Conservation (phyloP, 2,888 invertebrate genomes). For the Siphlonurus alternatus region DNA sequence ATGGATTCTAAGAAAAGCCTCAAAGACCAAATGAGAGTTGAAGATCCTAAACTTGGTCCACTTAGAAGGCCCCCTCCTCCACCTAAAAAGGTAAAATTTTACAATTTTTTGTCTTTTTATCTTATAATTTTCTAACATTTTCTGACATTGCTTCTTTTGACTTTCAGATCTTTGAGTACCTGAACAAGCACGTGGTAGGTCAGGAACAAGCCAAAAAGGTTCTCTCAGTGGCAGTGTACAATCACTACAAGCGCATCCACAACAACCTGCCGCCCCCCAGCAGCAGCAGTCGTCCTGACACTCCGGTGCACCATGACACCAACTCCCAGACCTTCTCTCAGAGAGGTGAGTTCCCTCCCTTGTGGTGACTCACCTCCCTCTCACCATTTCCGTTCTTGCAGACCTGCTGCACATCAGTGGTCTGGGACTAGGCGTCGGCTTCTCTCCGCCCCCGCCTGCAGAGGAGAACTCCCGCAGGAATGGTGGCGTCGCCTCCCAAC, state of each 20-base stretch:
- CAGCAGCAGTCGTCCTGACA: constrained; percentile 25
- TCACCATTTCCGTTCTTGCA: constrained; percentile 19
- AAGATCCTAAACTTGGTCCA: constrained; percentile 49
- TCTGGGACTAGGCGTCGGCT: constrained; percentile 43
- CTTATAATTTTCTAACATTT: background rate
- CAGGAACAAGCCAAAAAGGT: constrained; percentile 97
- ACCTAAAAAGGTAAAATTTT: constrained; percentile 76
- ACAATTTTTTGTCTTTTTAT: too few relatives aligned
- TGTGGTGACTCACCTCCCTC: too few relatives aligned
- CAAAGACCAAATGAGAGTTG: constrained; percentile 51
- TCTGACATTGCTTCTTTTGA: constrained; percentile 10
- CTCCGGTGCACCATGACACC: constrained; percentile 43
- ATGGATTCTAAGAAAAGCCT: constrained; percentile 74
- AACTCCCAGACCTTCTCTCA: constrained; percentile 50
- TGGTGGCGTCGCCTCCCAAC: constrained; percentile 8
- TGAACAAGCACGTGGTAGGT: constrained; percentile 93
- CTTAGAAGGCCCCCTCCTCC: constrained; percentile 82
- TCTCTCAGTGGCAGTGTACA: constrained; percentile 93
- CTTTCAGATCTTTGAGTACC: constrained; percentile 74
- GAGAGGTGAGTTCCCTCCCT: constrained; percentile 36
- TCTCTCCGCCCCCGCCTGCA: constrained; percentile 32
- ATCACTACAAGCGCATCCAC: constrained; percentile 95
- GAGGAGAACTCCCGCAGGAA: constrained; percentile 12
- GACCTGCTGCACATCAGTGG: constrained; percentile 78
- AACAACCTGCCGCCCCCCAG: constrained; percentile 54